These are phyloP conservation scores for Scolanthus callimorphus DNA, from an alignment of 92 coral and sea anemone species.

Conservation along the genomic window DNA sequence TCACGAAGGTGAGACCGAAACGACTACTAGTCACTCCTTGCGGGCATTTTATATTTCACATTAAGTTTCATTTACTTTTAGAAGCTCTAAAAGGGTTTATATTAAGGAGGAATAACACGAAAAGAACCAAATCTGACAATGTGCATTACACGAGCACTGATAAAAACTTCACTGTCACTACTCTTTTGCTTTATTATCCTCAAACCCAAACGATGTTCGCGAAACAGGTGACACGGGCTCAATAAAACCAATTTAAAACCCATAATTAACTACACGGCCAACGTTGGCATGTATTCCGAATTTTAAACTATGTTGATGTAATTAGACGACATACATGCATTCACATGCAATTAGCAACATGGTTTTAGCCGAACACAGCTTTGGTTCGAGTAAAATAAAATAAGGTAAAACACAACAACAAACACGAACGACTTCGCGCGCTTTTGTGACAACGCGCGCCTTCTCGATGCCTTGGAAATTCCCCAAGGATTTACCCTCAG, in stretches of 20 bases:
- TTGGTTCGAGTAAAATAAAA: no score
- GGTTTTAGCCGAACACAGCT: no score
- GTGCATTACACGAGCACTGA: slow-evolving; percentile 60
- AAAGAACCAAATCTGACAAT: slow-evolving; percentile 25
- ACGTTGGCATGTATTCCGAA: slow-evolving; percentile 46
- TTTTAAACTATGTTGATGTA: slow-evolving; percentile 54
- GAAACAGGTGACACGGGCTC: slow-evolving; percentile 67
- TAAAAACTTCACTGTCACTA: slow-evolving; percentile 34
- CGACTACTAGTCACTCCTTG: no score
- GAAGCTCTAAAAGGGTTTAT: slow-evolving; percentile 35
- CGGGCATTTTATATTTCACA: no score
- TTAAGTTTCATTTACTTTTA: neutral
- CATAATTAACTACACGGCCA: slow-evolving; percentile 67
- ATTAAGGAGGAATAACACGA: slow-evolving; percentile 43
- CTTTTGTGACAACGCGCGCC: no score
- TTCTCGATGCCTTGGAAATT: no score
- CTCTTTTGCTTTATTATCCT: slow-evolving; percentile 40
- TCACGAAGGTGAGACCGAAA: no score
- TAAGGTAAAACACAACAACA: no score
- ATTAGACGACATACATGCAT: slow-evolving; percentile 50
- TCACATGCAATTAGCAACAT: slow-evolving; percentile 27
- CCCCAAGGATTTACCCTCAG: no score
- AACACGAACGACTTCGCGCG: no score
- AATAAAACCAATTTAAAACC: slow-evolving; percentile 73
- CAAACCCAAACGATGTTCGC: slow-evolving; percentile 39